A percentile compares a stretch with the other conserved stretches of the same genome.
These are phyloP conservation scores for Eretmocerus hayati DNA, from an alignment of 2,888 invertebrate species.

Conservation along the genomic window DNA sequence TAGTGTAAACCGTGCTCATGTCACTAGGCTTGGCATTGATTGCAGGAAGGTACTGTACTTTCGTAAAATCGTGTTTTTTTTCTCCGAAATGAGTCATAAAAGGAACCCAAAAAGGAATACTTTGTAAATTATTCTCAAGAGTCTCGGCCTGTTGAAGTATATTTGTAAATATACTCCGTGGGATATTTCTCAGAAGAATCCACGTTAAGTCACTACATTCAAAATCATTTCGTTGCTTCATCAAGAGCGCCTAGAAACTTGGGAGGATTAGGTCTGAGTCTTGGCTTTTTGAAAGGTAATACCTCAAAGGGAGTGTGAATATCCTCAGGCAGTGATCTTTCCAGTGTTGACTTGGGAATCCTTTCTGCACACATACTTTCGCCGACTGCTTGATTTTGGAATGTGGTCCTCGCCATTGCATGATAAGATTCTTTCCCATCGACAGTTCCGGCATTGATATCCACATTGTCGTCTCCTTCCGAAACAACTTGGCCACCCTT, in stretches of 20 bases:
- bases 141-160: neutral
- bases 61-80: neutral
- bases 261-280: too few relatives aligned
- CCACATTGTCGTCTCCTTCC: constrained; percentile 6
- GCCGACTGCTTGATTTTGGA: neutral
- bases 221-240: neutral
- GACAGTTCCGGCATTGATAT: neutral
- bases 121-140: neutral
- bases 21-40: constrained; percentile 1
- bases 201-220: neutral
- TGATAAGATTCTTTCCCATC: constrained; percentile 5
- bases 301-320: too few relatives aligned
- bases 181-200: constrained; percentile 18
- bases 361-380: neutral
- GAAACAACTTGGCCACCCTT: neutral
- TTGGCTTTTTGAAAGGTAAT: too few relatives aligned
- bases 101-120: neutral
- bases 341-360: neutral
- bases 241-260: too few relatives aligned
- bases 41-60: neutral
- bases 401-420: neutral
- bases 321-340: too few relatives aligned
- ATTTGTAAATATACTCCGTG: neutral
- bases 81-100: neutral
- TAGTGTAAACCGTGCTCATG: neutral